Percentiles rank a stretch among this genome's conserved stretches.
Conservation (phyloP, 2,113 vertebrate species). For the Galeopterus variegatus region DNA sequence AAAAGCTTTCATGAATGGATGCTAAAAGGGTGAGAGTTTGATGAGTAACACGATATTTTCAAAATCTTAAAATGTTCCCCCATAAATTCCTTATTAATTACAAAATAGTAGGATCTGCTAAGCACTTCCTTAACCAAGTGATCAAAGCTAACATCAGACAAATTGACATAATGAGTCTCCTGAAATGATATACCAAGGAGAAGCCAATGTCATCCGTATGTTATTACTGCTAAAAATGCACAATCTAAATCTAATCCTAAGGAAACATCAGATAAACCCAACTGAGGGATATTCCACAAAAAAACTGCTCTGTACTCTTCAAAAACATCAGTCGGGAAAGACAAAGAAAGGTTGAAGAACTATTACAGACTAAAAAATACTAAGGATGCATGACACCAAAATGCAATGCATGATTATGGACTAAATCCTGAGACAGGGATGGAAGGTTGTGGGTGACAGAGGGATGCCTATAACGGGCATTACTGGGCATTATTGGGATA, state of each 20-base stretch:
- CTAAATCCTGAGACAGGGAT: background rate
- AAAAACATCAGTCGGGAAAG: background rate
- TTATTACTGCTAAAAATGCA: slow-evolving; percentile 26
- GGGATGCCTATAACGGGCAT: background rate
- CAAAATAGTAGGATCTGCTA: background rate
- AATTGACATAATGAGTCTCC: background rate
- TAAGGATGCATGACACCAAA: background rate
- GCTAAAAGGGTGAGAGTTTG: background rate
- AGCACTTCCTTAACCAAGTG: background rate
- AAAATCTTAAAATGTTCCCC: background rate
- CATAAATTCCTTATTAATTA: slow-evolving; percentile 7
- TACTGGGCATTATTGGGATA: background rate
- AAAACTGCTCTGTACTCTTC: background rate
- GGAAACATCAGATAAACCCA: background rate
- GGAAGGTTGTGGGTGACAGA: background rate
- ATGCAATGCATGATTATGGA: background rate
- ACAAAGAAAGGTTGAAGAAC: background rate
- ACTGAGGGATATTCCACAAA: background rate
- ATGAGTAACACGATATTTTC: slow-evolving; percentile 28
- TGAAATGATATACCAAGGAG: background rate
- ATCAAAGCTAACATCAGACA: slow-evolving; percentile 1
- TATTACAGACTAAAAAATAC: background rate
- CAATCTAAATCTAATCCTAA: background rate
- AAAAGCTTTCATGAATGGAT: background rate
- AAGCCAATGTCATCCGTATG: background rate